Base-by-base conservation (phyloP, 1,140 invertebrate genomes). In the Asbolus verrucosus region DNA sequence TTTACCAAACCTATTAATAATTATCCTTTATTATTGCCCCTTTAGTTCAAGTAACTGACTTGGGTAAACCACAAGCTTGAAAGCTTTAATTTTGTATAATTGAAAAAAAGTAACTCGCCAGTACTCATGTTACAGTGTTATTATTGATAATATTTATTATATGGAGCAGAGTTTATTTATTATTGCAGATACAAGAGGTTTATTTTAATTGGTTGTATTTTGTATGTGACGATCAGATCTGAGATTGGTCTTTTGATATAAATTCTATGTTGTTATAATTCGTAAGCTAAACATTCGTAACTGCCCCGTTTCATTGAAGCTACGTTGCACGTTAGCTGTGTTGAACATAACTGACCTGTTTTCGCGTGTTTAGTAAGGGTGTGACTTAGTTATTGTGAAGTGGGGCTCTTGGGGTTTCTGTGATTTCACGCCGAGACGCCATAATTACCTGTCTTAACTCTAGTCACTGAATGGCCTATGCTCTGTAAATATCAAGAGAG, bases 401-500 rank as follows among this genome's bases (percentile, higher is more conserved):
- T 36, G 33, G 24, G 31, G 66, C 31, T 69, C n/a, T 69, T 67
- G 54, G 39, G 18, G 13, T 70, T 66, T 43, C 69, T 70, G 69
- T 70, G 69, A 70, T 70, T 70, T 70, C 33, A 54, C 21, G 46
- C 46, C 27, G 46, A 54, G 46, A 54, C 46, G 46, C 46, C 46
- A 54, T 11, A 54, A 24, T 54, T 54, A 54, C 21, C 15, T 54
- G 46, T 63, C 19, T 63, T 41, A 63, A 66, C 41, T 66, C 63
- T 66, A 66, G 63, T 66, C 63, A 66, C 63, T 66, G 63, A 46
- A 66, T 66, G 63, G 63, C 63, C 63, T 66, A 66, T 50, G 63
- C 63, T 66, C 63, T 50, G 62, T 65, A 50, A 50, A 66, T 66
- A 66, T 50, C 61, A 63, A 50, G 14, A 54, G 46, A 54, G 46